Evolutionary conservation across 2,113 vertebrate genomes (phyloP), one percentile per base, ranked within the genome.

Genomic region (Cottus gobio): DNA sequence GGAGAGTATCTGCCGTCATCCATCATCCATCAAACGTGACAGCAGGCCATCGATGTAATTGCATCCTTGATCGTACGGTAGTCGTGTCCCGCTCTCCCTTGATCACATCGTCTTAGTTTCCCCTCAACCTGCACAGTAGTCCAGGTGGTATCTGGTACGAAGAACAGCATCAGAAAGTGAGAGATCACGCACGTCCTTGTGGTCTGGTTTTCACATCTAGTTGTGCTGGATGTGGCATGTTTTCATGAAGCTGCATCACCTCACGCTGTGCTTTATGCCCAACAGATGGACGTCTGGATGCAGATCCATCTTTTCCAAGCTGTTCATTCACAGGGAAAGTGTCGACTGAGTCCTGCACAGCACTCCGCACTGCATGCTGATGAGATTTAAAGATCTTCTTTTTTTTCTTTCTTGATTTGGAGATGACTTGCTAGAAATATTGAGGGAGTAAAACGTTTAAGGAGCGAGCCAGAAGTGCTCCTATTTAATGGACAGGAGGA

Each of bases 1-100:
- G 67, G 31, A 68, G 66, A 83, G 71, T 24, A 34, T 56, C 71
- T 62, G 50, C 68, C 16, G 2, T 77, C 69, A 82, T 87, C 71
- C 71, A 79, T 90, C 83, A 85, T 86, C 67, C 13, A n/a, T n/a
- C n/a, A 74, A 74, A 74, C 36, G 71, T 60, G 68, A 79, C 67
- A 30, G 48, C 74, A 69, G 73, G 54, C 31, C 57, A 46, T 65
- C 28, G 54, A 31, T 74, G 24, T 80, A 83, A 78, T 78, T 57
- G 71, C 57, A 71, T 64, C 71, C 39, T 62, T 24, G 10, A 56
- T 24, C 10, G 36, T 66, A 76, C 62, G 11, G 37, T 44, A 62
- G 56, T 71, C 20, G 16, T 64, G 67, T 79, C 31, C 54, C 44
- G 48, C 67, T 69, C 48, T 71, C 52, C 66, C 71, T 63, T 75